Evolutionary conservation across 2,113 vertebrate genomes (phyloP), one percentile per base, ranked within the genome.

Genomic region (Sialia sialis): DNA sequence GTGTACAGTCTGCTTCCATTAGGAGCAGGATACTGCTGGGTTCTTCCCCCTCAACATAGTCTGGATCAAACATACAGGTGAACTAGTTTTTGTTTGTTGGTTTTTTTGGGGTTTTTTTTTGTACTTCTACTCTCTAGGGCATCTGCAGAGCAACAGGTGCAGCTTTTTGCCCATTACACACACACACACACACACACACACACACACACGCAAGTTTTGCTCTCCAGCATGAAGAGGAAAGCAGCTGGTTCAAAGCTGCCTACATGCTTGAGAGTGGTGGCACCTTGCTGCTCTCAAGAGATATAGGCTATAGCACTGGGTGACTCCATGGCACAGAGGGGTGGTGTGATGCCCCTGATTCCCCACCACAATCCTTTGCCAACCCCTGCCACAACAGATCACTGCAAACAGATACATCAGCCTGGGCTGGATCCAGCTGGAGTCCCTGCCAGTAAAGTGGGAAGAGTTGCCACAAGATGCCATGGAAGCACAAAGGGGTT

Each of bases 1-100:
- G 64, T 90, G 32, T 78, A 76, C 70, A 75, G n/a, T 76, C 75
- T 7, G 3, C 91, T 97, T 97, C 96, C 96, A 97, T 97, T 96
- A 97, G 92, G 70, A 85, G 77, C 52, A 67, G 32, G 55, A 95
- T 80, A 46, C 46, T 63, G 43, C 54, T 1, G 4, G 51, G 34
- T 78, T 66, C 56, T 93, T 92, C 95, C 67, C 55, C 77, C 62
- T 92, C 59, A 81, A 9, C 5, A 5, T 11, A 72, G 44, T 23
- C 12, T 76, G 70, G 36, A 94, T 94, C 89, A 85, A 94, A 93
- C 89, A 63, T 49, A 44, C 39, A 81, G 46, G 81, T 81, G 59
- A 69, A 46, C 10, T 32, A 17, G 18, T 44, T 4, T 26, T 44
- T 20, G 23, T 36, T 34, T 32, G n/a, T n/a, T n/a, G n/a, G n/a